Evolutionary conservation across 1,140 invertebrate genomes (phyloP).

Genomic region (Cyrtorhinus lividipennis): DNA sequence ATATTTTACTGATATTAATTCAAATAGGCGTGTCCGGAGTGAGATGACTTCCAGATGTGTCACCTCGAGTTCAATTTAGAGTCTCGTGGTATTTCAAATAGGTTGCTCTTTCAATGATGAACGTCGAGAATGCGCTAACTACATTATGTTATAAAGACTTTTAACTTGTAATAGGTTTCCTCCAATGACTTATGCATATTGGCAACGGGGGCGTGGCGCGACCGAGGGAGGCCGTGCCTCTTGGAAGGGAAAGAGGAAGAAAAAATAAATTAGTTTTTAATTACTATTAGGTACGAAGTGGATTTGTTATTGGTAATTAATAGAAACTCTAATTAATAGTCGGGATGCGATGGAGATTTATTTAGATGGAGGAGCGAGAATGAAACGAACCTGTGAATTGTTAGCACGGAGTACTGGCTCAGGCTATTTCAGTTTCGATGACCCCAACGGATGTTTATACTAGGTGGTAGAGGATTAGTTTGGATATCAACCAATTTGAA

Average conservation of each 20-base stretch:
- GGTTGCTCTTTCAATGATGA: background rate
- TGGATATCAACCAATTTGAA: too few relatives aligned
- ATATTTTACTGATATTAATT: background rate
- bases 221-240: background rate
- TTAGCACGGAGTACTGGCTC: background rate
- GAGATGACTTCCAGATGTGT: background rate
- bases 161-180: background rate
- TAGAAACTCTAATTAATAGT: slow-evolving; percentile 9
- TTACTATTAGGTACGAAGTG: slow-evolving; percentile 8
- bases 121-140: background rate
- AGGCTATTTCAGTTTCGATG: background rate
- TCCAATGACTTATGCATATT: slow-evolving; percentile 2
- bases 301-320: slow-evolving; percentile 3
- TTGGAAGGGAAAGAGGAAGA: background rate
- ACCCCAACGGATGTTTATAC: background rate
- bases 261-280: slow-evolving; percentile 2
- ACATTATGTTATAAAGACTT: background rate
- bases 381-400: background rate
- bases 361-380: background rate
- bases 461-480: too few relatives aligned
- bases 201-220: background rate
- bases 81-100: background rate
- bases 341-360: background rate
- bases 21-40: background rate
- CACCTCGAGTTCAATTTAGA: background rate